Base-by-base conservation (phyloP, 2,888 invertebrate species). In the Germaria angustata region DNA sequence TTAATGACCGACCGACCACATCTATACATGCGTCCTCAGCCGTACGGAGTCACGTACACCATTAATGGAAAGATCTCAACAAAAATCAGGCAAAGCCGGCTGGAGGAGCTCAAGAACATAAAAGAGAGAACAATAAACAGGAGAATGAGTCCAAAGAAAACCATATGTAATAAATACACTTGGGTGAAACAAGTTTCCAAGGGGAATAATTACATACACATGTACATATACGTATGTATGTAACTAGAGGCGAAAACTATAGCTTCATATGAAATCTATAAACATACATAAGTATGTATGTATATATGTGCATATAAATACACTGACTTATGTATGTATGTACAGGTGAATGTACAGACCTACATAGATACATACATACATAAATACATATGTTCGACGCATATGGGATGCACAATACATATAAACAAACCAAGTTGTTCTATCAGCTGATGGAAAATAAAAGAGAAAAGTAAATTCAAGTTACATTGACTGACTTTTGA, bases 1-100 rank as follows among this genome's bases (percentile, higher is more conserved):
- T n/a, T n/a, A n/a, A 22, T 44, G 41, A 41, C 46, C 17, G 22
- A 49, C 32, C 28, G 24, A 76, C 68, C 44, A 61, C 39, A 36
- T 49, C 22, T 13, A 36, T 24, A 24, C 49, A 49, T 75, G 53
- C 66, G 59, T 71, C 44, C 66, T 53, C 63, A 28, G 46, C 34
- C 28, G 9, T 65, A 49, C 39, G 41, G 49, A 76, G 76, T 81
- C 76, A 81, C 77, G 81, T 81, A 81, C 39, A 72, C 77, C 72
- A 15, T 13, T 13, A 51, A 28, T 51, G 8, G 28, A 51, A 13
- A 51, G 24, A 51, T 51, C 8, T 51, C 76, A 46, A 36, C 13
- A 68, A 44, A 34, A 77, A 59, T 59, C 57, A 41, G 15, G 49
- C 24, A 53, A 24, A 59, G 51, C 49, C 39, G 39, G 11, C 66